These are phyloP conservation scores for Polypterus bichir DNA, from an alignment of 2,113 vertebrate species.

Conservation along the genomic window DNA sequence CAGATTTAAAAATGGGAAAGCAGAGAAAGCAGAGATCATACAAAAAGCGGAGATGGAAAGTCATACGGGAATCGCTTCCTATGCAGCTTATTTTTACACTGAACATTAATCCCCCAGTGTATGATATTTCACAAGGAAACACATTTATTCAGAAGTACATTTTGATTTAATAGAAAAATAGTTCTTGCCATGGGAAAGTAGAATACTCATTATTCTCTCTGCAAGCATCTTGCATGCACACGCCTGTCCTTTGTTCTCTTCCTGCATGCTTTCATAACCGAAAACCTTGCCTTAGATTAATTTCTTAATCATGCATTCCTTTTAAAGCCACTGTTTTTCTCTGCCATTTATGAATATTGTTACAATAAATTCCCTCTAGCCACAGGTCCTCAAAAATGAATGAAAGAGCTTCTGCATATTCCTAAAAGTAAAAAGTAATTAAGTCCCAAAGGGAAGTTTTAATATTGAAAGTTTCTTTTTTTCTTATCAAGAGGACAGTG, in stretches of 20 bases:
- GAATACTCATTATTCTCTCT: slow-evolving; percentile 40
- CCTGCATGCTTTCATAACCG: slow-evolving; percentile 27
- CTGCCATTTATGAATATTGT: slow-evolving; percentile 34
- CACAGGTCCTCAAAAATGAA: slow-evolving; percentile 21
- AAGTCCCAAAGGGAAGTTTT: slow-evolving; percentile 21
- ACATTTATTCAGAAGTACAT: slow-evolving; percentile 35
- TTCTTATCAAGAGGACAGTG: not conserved
- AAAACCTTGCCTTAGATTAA: slow-evolving; percentile 33
- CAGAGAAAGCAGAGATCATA: not conserved
- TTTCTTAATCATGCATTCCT: slow-evolving; percentile 34
- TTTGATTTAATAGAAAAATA: slow-evolving; percentile 43
- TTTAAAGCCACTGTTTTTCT: slow-evolving; percentile 43
- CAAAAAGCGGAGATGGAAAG: not conserved
- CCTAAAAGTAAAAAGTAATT: slow-evolving; percentile 23
- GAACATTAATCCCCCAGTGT: slow-evolving; percentile 17
- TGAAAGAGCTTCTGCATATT: slow-evolving; percentile 19
- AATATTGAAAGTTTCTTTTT: not conserved
- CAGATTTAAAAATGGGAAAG: not conserved
- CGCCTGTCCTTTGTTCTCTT: slow-evolving; percentile 23
- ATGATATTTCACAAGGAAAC: slow-evolving; percentile 33
- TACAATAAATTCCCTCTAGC: slow-evolving; percentile 30
- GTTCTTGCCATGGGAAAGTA: slow-evolving; percentile 26
- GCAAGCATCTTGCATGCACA: slow-evolving; percentile 29
- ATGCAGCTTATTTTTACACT: slow-evolving; percentile 14
- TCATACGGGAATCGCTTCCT: not conserved